Base-by-base conservation (phyloP, 2,888 invertebrate species). In the Glyphotaelius pellucidus region DNA sequence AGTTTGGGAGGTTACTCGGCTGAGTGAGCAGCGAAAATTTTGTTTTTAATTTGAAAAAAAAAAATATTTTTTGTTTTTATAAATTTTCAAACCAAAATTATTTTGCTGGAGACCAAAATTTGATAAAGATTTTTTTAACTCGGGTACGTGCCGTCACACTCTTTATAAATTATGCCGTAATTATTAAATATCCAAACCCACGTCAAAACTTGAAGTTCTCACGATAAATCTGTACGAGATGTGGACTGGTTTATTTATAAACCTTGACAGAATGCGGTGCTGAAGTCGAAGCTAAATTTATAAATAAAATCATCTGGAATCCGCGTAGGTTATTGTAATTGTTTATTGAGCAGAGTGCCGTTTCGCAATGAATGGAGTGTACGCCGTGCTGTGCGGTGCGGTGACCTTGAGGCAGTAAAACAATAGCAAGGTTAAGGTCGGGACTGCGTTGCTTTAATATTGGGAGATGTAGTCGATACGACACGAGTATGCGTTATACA, bases 371-470 rank as follows among this genome's bases (percentile, higher is more conserved):
- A 91, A 91, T 91, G 88, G 81, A n/a, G 38, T 89, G 80, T 89
- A 80, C 38, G 25, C 80, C 1, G 42, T 19, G 89, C 52, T 52
- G 88, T 35, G 25, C 89, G n/a, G 89, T 19, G 80, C 15, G 80
- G 80, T 88, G 91, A 83, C 91, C 91, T 91, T 91, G 88, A 80
- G 81, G 80, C 31, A 90, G 87, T 81, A 79, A 90, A 90, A 67
- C 67, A 90, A 92, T 87, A 90, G 91, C 92, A 91, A 38, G 91
- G 92, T 91, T 91, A 92, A 92, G 92, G 92, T 81, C 92, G 87
- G 30, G n/a, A 32, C 38, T 88, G 88, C 88, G 52, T 67, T 79
- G 52, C n/a, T 67, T 52, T 88, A 35, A 67, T 52, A 88, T 42
- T 86, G 35, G 35, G 42, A 42, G 86, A 86, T 86, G 42, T 86